Percentiles rank a stretch among this genome's conserved stretches.
phyloP scores from a whole-genome alignment of 2,888 invertebrate genomes.

The Xestia xanthographa region DNA sequence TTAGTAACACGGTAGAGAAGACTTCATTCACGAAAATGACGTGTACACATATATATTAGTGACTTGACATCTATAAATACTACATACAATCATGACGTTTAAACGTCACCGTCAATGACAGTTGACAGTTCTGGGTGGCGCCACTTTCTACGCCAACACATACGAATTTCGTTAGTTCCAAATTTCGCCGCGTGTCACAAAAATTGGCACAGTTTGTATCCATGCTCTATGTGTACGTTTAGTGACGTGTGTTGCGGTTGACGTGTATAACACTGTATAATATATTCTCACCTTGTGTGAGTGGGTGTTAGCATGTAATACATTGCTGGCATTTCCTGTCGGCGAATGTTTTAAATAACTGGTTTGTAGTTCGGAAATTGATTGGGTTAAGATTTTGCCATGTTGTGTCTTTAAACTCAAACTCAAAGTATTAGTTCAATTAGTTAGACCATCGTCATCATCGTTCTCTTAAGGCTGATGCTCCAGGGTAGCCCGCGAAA shows the following conservation, averaged over 20 bases:
- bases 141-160: not conserved
- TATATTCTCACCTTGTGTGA: slow-evolving; percentile 51
- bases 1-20: slow-evolving; percentile 1
- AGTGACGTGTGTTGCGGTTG: slow-evolving; percentile 45
- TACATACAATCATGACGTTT: slow-evolving; percentile 14
- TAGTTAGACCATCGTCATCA: too few species aligned
- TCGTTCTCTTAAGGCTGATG: too few species aligned
- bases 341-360: slow-evolving; percentile 58
- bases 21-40: slow-evolving; percentile 55
- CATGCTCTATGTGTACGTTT: slow-evolving; percentile 11
- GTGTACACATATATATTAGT: slow-evolving; percentile 20
- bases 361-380: slow-evolving; percentile 24
- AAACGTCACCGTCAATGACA: not conserved
- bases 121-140: slow-evolving; percentile 28
- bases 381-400: slow-evolving; percentile 15
- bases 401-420: not conserved
- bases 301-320: slow-evolving; percentile 47
- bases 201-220: slow-evolving; percentile 1
- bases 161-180: slow-evolving; percentile 19
- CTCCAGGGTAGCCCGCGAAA: too few species aligned
- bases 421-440: too few species aligned
- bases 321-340: slow-evolving; percentile 61
- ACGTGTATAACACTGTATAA: slow-evolving; percentile 21
- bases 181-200: not conserved
- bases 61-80: not conserved